Percentiles rank a stretch among this genome's conserved stretches.
phyloP scores from a whole-genome alignment of 2,113 vertebrate species.

The Antechinus flavipes region DNA sequence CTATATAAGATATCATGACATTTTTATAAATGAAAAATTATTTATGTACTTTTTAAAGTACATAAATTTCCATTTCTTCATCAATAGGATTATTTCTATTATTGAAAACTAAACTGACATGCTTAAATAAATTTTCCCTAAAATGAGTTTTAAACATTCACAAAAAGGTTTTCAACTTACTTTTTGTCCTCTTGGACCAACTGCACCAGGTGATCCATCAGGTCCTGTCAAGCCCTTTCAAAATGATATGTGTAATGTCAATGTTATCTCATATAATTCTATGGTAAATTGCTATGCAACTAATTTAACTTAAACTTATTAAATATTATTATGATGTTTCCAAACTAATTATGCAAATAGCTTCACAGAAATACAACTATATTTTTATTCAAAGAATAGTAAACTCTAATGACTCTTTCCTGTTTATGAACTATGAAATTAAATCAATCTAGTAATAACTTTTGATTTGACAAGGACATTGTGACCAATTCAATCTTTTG shows the following conservation, averaged over 20 bases:
- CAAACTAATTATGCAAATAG: background rate
- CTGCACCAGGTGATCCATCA: conserved; percentile 89
- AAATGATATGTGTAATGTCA: conserved; percentile 67
- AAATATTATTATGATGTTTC: conserved; percentile 14
- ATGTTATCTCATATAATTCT: background rate
- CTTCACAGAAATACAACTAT: conserved; percentile 21
- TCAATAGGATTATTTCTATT: conserved; percentile 36
- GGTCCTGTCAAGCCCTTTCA: conserved; percentile 94
- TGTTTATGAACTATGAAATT: background rate
- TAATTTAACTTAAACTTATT: conserved; percentile 1
- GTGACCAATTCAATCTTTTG: background rate
- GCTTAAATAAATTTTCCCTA: background rate
- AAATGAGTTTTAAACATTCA: background rate
- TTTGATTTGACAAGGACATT: background rate
- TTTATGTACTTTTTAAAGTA: background rate
- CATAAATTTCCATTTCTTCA: background rate
- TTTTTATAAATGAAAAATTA: background rate
- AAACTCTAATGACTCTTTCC: background rate
- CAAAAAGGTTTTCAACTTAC: conserved; percentile 84
- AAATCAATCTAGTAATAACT: background rate
- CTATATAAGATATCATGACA: background rate
- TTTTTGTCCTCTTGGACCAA: conserved; percentile 93
- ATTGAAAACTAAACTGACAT: conserved; percentile 10
- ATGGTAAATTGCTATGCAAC: background rate
- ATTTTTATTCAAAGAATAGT: conserved; percentile 17